phyloP scores from a whole-genome alignment of 2,113 vertebrate genomes.

The Merops nubicus region DNA sequence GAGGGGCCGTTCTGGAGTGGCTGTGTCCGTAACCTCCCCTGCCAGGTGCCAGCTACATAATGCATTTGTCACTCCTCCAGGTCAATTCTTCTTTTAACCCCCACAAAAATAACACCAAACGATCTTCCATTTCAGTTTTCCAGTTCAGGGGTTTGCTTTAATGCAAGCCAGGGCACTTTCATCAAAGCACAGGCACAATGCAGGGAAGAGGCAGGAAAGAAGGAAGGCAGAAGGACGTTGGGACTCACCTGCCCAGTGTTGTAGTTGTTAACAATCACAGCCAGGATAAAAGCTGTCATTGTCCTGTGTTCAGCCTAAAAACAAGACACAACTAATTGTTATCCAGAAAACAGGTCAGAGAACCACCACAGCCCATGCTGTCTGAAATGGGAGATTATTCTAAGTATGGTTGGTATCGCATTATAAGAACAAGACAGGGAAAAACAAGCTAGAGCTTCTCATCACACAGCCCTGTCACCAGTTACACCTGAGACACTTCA shows the following conservation, averaged over 20 bases:
- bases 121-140: background rate
- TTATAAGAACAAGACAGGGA: background rate
- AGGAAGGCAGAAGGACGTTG: background rate
- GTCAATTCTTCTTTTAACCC: background rate
- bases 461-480: background rate
- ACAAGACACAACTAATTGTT: background rate
- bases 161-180: background rate
- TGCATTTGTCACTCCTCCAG: background rate
- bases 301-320: constrained; percentile 95
- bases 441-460: background rate
- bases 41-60: background rate
- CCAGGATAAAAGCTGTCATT: constrained; percentile 97
- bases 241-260: constrained; percentile 91
- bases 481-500: background rate
- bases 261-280: constrained; percentile 97
- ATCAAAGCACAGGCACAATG: background rate
- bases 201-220: background rate
- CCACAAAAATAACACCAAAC: background rate
- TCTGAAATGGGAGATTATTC: accelerated
- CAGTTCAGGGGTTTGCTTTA: background rate
- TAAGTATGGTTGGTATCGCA: background rate
- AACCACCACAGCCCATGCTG: background rate
- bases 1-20: background rate
- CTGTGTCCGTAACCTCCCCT: background rate
- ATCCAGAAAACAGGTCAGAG: background rate